Conservation (phyloP, 2,888 invertebrate genomes). For the Leucophenga montana region DNA sequence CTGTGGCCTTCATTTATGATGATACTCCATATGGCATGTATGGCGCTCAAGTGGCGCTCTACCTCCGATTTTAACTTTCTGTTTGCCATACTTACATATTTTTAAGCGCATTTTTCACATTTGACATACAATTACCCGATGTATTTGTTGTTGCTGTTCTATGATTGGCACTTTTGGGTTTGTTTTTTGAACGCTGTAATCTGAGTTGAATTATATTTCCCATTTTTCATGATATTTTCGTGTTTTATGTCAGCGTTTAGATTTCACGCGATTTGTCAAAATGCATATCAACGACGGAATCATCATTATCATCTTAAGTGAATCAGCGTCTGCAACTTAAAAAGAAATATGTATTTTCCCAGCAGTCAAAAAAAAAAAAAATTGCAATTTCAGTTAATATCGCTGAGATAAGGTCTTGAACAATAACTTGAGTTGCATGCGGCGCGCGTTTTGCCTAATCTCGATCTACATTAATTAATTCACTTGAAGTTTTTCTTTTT, state of each 20-base stretch:
- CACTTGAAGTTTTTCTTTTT: not conserved
- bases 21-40: not conserved
- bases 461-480: slow-evolving; percentile 12
- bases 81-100: slow-evolving; percentile 26
- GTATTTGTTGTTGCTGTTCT: not conserved
- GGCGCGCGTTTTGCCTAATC: slow-evolving; percentile 10
- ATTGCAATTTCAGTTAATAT: not conserved
- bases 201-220: slow-evolving; percentile 4
- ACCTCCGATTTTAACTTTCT: not conserved
- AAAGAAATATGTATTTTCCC: too few species aligned
- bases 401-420: too few species aligned
- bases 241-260: not conserved
- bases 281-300: too few species aligned
- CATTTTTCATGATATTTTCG: not conserved
- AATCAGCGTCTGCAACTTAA: not conserved
- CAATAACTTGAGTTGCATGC: not conserved
- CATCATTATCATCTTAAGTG: not conserved
- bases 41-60: not conserved
- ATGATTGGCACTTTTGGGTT: slow-evolving; percentile 32
- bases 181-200: not conserved
- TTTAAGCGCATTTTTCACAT: slow-evolving; percentile 59
- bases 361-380: not conserved
- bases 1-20: slow-evolving; percentile 51
- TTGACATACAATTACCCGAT: slow-evolving; percentile 57
- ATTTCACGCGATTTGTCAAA: not conserved